Percentiles rank a stretch among this genome's conserved stretches.
Conservation (phyloP, 2,797 vertebrate genomes). For the Gadopsis marmoratus region DNA sequence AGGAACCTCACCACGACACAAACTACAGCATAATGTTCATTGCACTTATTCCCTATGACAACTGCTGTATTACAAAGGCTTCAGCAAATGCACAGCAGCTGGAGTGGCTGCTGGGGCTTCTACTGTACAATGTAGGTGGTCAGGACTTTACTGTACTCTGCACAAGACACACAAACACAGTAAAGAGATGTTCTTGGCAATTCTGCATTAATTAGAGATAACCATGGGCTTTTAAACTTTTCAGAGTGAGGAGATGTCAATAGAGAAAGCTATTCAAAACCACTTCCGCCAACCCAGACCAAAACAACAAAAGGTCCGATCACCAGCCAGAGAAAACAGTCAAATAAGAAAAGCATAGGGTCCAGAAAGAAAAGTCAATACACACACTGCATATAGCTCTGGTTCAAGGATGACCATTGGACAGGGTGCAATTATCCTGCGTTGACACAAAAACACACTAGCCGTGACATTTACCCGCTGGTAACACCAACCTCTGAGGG, state of each 20-base stretch:
- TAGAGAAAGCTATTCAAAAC: slow-evolving; percentile 31
- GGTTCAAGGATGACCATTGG: slow-evolving; percentile 57
- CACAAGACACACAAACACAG: slow-evolving; percentile 25
- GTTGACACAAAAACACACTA: slow-evolving; percentile 57
- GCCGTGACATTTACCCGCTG: slow-evolving; percentile 68
- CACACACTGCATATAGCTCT: slow-evolving; percentile 59
- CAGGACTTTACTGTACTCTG: slow-evolving; percentile 37
- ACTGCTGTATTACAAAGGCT: slow-evolving; percentile 62
- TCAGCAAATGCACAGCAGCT: slow-evolving; percentile 70
- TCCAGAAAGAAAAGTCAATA: slow-evolving; percentile 53
- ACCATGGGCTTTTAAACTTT: slow-evolving; percentile 22
- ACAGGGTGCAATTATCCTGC: slow-evolving; percentile 71
- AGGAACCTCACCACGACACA: slow-evolving; percentile 7
- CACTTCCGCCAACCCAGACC: slow-evolving; percentile 44
- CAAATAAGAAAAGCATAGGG: slow-evolving; percentile 56
- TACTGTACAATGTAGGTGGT: slow-evolving; percentile 72
- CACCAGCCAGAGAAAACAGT: slow-evolving; percentile 32
- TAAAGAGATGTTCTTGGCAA: slow-evolving; percentile 22
- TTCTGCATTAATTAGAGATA: slow-evolving; percentile 28
- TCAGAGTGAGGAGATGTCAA: slow-evolving; percentile 34
- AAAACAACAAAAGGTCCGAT: slow-evolving; percentile 40
- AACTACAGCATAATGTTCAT: slow-evolving; percentile 58
- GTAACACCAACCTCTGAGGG: slow-evolving; percentile 69
- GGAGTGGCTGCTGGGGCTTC: slow-evolving; percentile 55
- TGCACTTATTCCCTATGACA: slow-evolving; percentile 67